Evolutionary conservation across 2,797 vertebrate species (phyloP), one percentile per base, ranked within the genome.

Genomic region (Chaetodon trifasciatus): DNA sequence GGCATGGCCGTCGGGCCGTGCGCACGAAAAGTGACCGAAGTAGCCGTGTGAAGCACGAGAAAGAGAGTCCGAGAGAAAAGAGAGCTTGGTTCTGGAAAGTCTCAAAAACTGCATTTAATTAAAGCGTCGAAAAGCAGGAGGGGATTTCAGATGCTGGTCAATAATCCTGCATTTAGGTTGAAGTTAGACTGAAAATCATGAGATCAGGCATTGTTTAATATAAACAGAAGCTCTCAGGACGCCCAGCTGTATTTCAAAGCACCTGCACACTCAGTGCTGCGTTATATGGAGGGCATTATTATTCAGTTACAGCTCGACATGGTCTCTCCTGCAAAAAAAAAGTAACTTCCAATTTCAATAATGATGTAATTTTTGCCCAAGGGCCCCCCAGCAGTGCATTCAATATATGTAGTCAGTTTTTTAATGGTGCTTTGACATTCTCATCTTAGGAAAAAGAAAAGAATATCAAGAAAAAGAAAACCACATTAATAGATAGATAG

Each of bases 401-500:
- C 5, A 52, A 10, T 47, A 5, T 6, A 46, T 17, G 11, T 17
- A 47, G 32, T 49, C n/a, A 15, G 32, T 16, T 37, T 12, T 3
- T 65, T 8, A 32, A 44, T 21, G 4, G 35, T 19, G 70, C 58
- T 64, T 24, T 17, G 17, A 49, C 1, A 19, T 21, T 13, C 17
- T n/a, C 3, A 8, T 32, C 1, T 8, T 67, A n/a, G n/a, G n/a
- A 13, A 8, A 44, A 4, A 44, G 32, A 16, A 8, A 52, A 68
- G 17, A 71, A 58, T 35, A 75, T 44, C 44, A 67, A 47, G 50
- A 28, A 23, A 53, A 23, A 39, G 32, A 55, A 28, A 70, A 40
- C 32, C 35, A 11, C 28, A 32, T 32, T 3, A 3, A 67, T 0
- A 11, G 5, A 61, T 42, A 7, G 52, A 53, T n/a, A 53, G 10